Evolutionary conservation across 2,113 vertebrate species (phyloP).

Genomic region (Xyliphius kryptos): DNA sequence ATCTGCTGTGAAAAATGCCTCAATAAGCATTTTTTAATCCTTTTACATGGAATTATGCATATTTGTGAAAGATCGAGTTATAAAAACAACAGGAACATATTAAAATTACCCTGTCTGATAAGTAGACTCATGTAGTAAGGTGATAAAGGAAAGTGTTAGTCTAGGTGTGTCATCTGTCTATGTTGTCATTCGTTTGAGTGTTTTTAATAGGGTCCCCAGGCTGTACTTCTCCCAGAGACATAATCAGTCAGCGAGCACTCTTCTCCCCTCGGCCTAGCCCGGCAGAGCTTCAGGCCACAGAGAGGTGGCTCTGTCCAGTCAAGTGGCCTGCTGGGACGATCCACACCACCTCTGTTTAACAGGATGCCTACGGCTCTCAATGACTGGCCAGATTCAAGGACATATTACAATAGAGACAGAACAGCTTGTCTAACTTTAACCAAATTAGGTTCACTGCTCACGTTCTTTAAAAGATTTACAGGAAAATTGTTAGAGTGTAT

Average conservation of each 20-base stretch:
- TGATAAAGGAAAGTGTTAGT: conserved; percentile 20
- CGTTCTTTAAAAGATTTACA: too few relatives aligned
- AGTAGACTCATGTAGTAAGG: conserved; percentile 15
- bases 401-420: conserved; percentile 33
- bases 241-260: conserved; percentile 80
- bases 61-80: too few relatives aligned
- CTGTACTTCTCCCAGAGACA: conserved; percentile 76
- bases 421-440: conserved; percentile 28
- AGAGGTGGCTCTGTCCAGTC: conserved; percentile 51
- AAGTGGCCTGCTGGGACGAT: conserved; percentile 60
- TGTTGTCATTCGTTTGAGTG: conserved; percentile 65
- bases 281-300: conserved; percentile 38
- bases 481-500: too few relatives aligned
- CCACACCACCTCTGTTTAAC: conserved; percentile 53
- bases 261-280: conserved; percentile 51
- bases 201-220: conserved; percentile 74
- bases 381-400: conserved; percentile 69
- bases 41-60: too few relatives aligned
- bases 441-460: too few relatives aligned
- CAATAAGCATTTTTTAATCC: too few relatives aligned
- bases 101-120: too few relatives aligned
- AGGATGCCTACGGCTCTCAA: conserved; percentile 61
- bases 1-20: too few relatives aligned
- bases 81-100: too few relatives aligned
- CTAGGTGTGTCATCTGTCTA: conserved; percentile 57